Evolutionary conservation across 2,797 vertebrate genomes (phyloP), one percentile per base, ranked within the genome.

Genomic region (Muscicapa comitata): DNA sequence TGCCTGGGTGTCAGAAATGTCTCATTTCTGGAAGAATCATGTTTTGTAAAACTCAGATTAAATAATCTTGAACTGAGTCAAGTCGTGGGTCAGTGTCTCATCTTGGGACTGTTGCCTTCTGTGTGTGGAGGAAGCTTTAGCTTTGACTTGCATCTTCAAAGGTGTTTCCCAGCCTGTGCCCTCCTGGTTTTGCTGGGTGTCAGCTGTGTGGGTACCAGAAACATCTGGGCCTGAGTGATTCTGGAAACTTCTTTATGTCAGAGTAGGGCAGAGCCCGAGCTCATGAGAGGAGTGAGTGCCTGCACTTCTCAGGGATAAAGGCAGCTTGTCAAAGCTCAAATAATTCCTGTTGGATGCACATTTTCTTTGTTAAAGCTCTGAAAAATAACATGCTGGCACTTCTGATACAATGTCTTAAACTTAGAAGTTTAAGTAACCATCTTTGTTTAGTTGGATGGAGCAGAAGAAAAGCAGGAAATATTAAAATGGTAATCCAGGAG

Each of bases 201-300:
- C 67, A 82, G 92, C 70, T 87, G 43, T 38, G 66, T 20, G 91
- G 70, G 76, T 43, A 58, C 93, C 87, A 78, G n/a, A 45, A 61
- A 5, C 54, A 58, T 33, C 80, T 78, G 62, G 54, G 57, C 48
- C 70, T 48, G 84, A 61, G 84, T 42, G 42, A 63, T 59, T 92
- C 42, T 58, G 80, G 85, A 47, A 88, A 81, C 11, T 26, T 37
- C 66, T 82, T 54, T 14, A 1, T 65, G 2, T 21, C 48, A 4
- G 28, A 37, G 51, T 1, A 2, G 47, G 57, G 42, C 47, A 74
- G 59, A 65, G 80, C 31, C 40, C 2, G 12, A 38, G 58, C 79
- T 53, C 29, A 0, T 16, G 31, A 1, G 11, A 66, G 63, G 4
- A 40, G 74, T 1, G 81, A 38, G 38, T 61, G 79, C 42, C 61